Conservation (phyloP, 2,113 vertebrate species). For the Neodon shergylaensis region DNA sequence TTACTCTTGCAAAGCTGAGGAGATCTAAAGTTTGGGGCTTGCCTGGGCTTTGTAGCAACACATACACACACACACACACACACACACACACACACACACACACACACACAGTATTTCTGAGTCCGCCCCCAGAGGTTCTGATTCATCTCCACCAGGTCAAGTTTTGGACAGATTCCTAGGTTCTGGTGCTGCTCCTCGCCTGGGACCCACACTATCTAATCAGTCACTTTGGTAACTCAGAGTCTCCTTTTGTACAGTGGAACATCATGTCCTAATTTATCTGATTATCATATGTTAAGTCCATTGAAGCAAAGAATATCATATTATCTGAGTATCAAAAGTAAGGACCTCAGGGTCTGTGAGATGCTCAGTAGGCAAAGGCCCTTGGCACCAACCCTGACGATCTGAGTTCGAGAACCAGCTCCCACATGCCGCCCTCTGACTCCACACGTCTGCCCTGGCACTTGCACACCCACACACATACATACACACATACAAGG, state of each 20-base stretch:
- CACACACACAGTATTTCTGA: neutral
- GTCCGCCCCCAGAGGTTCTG: neutral
- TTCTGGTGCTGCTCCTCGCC: neutral
- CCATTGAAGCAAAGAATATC: slow-evolving; percentile 8
- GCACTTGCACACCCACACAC: too few species aligned
- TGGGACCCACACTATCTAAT: neutral
- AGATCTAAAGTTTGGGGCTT: neutral
- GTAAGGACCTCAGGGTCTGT: neutral
- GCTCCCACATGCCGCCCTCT: neutral
- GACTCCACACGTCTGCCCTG: neutral
- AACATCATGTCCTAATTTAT: slow-evolving; percentile 7
- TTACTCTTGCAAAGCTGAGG: neutral
- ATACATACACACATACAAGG: neutral
- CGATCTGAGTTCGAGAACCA: neutral
- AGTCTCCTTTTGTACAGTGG: neutral
- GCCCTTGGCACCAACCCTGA: neutral
- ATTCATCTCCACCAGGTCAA: neutral
- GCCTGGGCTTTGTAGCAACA: neutral
- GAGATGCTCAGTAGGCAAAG: neutral
- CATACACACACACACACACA: neutral
- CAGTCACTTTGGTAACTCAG: slow-evolving; percentile 20
- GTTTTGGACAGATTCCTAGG: neutral
- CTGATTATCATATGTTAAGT: neutral
- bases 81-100: neutral
- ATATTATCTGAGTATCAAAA: neutral